Conservation (phyloP, 2,888 invertebrate species). For the Pseudeuparius sepicola region DNA sequence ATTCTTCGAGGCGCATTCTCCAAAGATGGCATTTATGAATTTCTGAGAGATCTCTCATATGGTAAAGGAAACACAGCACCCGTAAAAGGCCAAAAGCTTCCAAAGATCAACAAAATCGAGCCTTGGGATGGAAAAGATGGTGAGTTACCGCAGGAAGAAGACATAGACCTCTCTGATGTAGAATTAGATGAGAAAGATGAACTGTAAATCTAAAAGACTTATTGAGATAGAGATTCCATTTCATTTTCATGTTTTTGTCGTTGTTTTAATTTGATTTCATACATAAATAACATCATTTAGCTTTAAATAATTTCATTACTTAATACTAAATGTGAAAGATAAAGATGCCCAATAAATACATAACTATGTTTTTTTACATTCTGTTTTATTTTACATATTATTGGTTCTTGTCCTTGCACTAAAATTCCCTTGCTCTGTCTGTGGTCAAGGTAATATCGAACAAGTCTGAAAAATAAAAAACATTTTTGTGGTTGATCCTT, state of each 20-base stretch:
- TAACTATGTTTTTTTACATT: too few relatives aligned
- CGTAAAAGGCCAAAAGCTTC: slow-evolving; percentile 71
- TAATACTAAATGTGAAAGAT: too few relatives aligned
- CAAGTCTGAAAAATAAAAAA: too few relatives aligned
- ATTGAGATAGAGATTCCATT: slow-evolving; percentile 6
- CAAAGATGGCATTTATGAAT: slow-evolving; percentile 89
- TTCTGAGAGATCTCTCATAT: slow-evolving; percentile 84
- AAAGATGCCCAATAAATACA: too few relatives aligned
- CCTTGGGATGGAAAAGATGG: slow-evolving; percentile 96
- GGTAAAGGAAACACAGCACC: slow-evolving; percentile 89
- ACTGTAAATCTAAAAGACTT: slow-evolving; percentile 43
- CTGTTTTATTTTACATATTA: too few relatives aligned
- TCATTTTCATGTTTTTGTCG: not conserved
- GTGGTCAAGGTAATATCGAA: too few relatives aligned
- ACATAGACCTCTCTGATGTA: slow-evolving; percentile 85
- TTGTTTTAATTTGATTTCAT: not conserved
- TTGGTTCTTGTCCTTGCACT: too few relatives aligned
- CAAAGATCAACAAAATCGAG: slow-evolving; percentile 54
- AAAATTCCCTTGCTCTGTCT: too few relatives aligned
- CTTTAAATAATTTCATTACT: too few relatives aligned
- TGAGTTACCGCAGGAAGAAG: slow-evolving; percentile 74
- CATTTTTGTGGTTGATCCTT: too few relatives aligned
- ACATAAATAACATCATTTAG: too few relatives aligned
- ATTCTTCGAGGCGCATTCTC: slow-evolving; percentile 89
- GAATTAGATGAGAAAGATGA: slow-evolving; percentile 75